A percentile compares a stretch with the other conserved stretches of the same genome.
Conservation (phyloP, 2,888 invertebrate species). For the Nycteola revayana region DNA sequence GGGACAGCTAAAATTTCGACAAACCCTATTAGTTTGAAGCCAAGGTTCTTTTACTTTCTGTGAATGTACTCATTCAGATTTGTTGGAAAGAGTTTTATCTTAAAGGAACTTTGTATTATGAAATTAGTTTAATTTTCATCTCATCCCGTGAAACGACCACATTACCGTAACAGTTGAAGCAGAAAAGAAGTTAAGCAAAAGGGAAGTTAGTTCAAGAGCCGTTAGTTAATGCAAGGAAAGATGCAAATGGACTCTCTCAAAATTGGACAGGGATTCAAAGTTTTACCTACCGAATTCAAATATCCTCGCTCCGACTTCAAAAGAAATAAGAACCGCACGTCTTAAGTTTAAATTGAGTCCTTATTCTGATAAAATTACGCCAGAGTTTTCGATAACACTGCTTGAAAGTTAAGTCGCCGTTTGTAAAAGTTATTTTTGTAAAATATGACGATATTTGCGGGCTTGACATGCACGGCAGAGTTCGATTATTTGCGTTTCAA, state of each 20-base stretch:
- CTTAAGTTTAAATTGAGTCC: slow-evolving; percentile 16
- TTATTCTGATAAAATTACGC: slow-evolving; percentile 13
- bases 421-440: slow-evolving; percentile 29
- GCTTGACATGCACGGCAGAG: slow-evolving; percentile 51
- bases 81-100: slow-evolving; percentile 27
- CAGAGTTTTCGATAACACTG: slow-evolving; percentile 25
- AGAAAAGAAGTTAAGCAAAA: slow-evolving; percentile 36
- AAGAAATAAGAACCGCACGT: slow-evolving; percentile 8
- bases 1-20: slow-evolving; percentile 17
- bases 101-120: slow-evolving; percentile 26
- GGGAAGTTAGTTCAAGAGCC: slow-evolving; percentile 33
- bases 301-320: slow-evolving; percentile 30
- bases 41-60: slow-evolving; percentile 5
- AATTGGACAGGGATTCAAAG: slow-evolving; percentile 66
- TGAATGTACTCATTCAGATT: slow-evolving; percentile 15
- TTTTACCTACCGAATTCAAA: slow-evolving; percentile 56
- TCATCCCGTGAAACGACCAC: slow-evolving; percentile 21
- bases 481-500: slow-evolving; percentile 46
- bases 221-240: slow-evolving; percentile 56
- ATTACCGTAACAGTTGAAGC: slow-evolving; percentile 31
- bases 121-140: slow-evolving; percentile 29
- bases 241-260: slow-evolving; percentile 66
- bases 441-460: slow-evolving; percentile 55
- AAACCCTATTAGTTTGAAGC: background rate
- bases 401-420: slow-evolving; percentile 25